Evolutionary conservation across 2,797 vertebrate genomes (phyloP).

Genomic region (Rhinichthys osculus): DNA sequence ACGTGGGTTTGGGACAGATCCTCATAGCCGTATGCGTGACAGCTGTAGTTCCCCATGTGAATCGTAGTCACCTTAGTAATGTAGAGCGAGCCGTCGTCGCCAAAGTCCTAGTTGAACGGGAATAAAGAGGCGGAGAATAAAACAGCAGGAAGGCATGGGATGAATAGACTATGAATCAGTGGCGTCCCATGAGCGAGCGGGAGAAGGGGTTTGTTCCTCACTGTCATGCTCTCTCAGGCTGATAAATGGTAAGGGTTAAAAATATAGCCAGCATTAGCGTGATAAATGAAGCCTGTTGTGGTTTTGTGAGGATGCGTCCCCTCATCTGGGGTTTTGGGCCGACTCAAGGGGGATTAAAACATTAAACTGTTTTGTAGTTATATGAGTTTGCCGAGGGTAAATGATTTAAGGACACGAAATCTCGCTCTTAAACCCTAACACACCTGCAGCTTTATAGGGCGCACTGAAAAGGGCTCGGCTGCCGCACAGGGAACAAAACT

Average conservation of each 20-base stretch:
- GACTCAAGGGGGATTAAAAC: slow-evolving; percentile 79
- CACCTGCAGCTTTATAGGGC: slow-evolving; percentile 49
- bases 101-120: slow-evolving; percentile 87
- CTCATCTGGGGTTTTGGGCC: slow-evolving; percentile 72
- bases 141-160: slow-evolving; percentile 70
- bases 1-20: slow-evolving; percentile 94
- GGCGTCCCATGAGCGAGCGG: slow-evolving; percentile 66
- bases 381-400: slow-evolving; percentile 60
- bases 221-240: slow-evolving; percentile 70
- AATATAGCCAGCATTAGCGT: slow-evolving; percentile 83
- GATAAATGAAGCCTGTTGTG: slow-evolving; percentile 79
- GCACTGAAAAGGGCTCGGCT: background rate
- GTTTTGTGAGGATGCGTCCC: slow-evolving; percentile 71
- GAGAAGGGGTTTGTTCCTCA: slow-evolving; percentile 67
- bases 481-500: background rate
- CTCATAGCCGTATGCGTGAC: slow-evolving; percentile 95
- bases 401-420: slow-evolving; percentile 46
- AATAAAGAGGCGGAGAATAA: slow-evolving; percentile 50
- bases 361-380: slow-evolving; percentile 75
- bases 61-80: slow-evolving; percentile 98
- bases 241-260: slow-evolving; percentile 85
- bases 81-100: slow-evolving; percentile 94
- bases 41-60: slow-evolving; percentile 98
- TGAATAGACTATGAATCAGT: slow-evolving; percentile 76
- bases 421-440: slow-evolving; percentile 23